These are phyloP conservation scores for Tetragnatha montana DNA, from an alignment of 2,888 invertebrate species.

Conservation along the genomic window DNA sequence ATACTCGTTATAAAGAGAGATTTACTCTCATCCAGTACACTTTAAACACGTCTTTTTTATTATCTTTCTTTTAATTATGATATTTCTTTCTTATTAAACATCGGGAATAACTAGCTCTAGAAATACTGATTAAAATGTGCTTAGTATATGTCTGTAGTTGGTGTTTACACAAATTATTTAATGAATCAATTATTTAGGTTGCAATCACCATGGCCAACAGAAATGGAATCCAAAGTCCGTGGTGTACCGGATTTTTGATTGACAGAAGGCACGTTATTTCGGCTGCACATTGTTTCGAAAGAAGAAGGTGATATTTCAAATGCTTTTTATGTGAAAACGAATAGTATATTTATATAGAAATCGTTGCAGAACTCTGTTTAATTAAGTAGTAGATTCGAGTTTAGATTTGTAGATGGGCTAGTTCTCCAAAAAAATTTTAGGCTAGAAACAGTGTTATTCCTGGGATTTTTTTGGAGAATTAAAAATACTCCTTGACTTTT, in stretches of 20 bases:
- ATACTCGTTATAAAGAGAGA: too few species aligned
- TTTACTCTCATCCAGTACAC: too few species aligned
- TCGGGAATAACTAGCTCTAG: too few species aligned
- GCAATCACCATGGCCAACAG: slow-evolving; percentile 19
- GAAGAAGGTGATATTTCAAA: slow-evolving; percentile 6
- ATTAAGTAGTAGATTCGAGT: not conserved
- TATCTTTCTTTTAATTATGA: too few species aligned
- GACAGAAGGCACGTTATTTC: slow-evolving; percentile 38
- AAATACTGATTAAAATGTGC: too few species aligned
- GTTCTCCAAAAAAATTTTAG: not conserved
- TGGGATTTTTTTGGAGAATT: not conserved
- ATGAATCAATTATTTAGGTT: slow-evolving; percentile 25
- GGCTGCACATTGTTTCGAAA: slow-evolving; percentile 59
- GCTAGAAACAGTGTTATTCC: not conserved
- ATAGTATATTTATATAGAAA: not conserved
- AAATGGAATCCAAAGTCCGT: not conserved
- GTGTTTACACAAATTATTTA: too few species aligned
- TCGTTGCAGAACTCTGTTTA: not conserved
- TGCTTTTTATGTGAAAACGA: not conserved
- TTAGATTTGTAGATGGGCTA: not conserved
- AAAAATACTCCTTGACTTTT: not conserved
- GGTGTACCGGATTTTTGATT: slow-evolving; percentile 51
- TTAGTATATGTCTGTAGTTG: too few species aligned
- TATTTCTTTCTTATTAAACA: too few species aligned
- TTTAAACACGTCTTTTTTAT: too few species aligned